These are phyloP conservation scores for Trachelus stipa DNA, from an alignment of 2,888 invertebrate genomes.

Conservation along the genomic window DNA sequence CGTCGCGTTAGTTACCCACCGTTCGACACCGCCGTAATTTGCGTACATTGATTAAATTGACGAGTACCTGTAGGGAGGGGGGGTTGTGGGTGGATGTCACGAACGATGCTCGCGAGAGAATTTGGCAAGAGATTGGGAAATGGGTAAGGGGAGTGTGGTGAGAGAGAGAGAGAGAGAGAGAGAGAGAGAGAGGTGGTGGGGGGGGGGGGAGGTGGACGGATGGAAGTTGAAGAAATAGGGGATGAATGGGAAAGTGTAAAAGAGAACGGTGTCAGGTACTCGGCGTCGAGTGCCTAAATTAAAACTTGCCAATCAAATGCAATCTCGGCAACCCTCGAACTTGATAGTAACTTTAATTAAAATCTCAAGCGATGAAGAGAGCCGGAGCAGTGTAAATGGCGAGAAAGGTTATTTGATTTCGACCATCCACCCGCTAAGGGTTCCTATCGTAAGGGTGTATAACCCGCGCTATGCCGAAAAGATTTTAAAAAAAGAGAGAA, in stretches of 20 bases:
- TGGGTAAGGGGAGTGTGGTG: conserved; percentile 17
- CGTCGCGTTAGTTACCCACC: conserved; percentile 54
- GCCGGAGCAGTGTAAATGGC: not conserved
- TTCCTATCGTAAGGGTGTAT: not conserved
- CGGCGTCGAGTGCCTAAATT: conserved; percentile 39
- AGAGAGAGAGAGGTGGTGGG: conserved; percentile 19
- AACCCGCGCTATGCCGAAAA: not conserved
- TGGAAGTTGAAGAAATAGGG: conserved; percentile 8
- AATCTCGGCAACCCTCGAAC: conserved; percentile 25
- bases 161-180: not conserved
- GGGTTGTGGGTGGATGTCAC: conserved; percentile 25
- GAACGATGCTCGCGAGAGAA: conserved; percentile 6
- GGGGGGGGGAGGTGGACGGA: conserved; percentile 22
- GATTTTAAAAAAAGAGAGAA: not conserved
- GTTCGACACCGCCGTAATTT: conserved; percentile 56
- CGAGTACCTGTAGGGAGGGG: conserved; percentile 37
- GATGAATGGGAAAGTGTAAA: conserved; percentile 30
- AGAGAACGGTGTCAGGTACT: conserved; percentile 24
- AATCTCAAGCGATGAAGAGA: conserved; percentile 16
- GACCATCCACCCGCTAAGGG: not conserved
- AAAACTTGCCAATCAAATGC: conserved; percentile 52
- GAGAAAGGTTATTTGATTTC: not conserved
- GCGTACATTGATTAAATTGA: conserved; percentile 60
- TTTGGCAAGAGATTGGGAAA: conserved; percentile 18
- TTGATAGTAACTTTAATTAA: conserved; percentile 42